Evolutionary conservation across 2,797 vertebrate genomes (phyloP).

Genomic region (Champsocephalus esox): DNA sequence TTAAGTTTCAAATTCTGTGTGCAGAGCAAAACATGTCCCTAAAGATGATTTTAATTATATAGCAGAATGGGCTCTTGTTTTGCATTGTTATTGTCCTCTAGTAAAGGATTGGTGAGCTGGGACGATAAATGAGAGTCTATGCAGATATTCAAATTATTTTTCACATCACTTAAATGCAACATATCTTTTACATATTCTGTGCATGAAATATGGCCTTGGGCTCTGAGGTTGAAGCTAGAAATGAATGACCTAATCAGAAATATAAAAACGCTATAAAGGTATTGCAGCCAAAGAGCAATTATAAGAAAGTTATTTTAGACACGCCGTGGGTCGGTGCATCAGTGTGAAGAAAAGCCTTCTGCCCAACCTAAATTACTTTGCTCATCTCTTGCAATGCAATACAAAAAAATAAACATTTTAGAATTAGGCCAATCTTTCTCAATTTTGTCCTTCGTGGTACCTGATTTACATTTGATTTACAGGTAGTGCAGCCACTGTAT

Average conservation of each 20-base stretch:
- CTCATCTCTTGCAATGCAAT: slow-evolving; percentile 70
- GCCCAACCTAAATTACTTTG: slow-evolving; percentile 62
- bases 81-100: slow-evolving; percentile 78
- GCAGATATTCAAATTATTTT: slow-evolving; percentile 68
- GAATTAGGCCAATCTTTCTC: slow-evolving; percentile 82
- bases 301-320: slow-evolving; percentile 61
- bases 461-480: slow-evolving; percentile 81
- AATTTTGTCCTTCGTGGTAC: slow-evolving; percentile 74
- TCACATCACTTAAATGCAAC: slow-evolving; percentile 63
- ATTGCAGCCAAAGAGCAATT: slow-evolving; percentile 57
- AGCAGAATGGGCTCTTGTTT: slow-evolving; percentile 76
- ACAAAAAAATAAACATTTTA: slow-evolving; percentile 78
- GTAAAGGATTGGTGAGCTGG: slow-evolving; percentile 69
- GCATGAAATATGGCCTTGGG: slow-evolving; percentile 54
- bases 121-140: slow-evolving; percentile 69
- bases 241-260: slow-evolving; percentile 68
- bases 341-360: slow-evolving; percentile 59
- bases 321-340: slow-evolving; percentile 40
- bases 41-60: slow-evolving; percentile 84
- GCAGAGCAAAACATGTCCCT: slow-evolving; percentile 81
- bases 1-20: slow-evolving; percentile 83
- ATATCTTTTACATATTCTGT: slow-evolving; percentile 39
- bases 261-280: slow-evolving; percentile 65
- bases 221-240: slow-evolving; percentile 43
- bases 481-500: slow-evolving; percentile 72